Evolutionary conservation across 2,797 vertebrate species (phyloP), one percentile per base, ranked within the genome.

Genomic region (Helostoma temminkii): DNA sequence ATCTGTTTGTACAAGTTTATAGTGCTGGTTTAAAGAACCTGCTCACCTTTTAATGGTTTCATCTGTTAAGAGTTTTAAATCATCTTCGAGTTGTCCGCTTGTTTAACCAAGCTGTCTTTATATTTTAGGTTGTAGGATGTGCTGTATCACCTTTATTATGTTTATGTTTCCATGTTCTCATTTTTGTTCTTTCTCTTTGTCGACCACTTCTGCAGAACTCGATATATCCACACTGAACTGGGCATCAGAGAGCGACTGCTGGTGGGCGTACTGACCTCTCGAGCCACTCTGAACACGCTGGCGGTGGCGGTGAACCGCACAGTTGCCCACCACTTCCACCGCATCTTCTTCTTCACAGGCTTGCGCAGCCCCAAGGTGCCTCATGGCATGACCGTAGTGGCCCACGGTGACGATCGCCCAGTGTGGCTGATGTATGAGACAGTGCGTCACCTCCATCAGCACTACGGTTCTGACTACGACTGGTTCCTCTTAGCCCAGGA

Each of bases 381-480:
- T 0, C 95, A 96, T 0, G 98, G 98, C 59, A 98, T 99, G 97
- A 93, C 94, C 0, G 95, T 99, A 69, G 93, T 99, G 0, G 93
- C 96, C 5, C 97, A 96, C 0, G 98, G 97, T 0, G 98, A 99
- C 0, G 98, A 99, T 83, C 94, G 98, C 0, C 97, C 98, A 0
- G 96, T 96, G 19, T 99, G 98, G 98, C 93, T 99, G 47, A 99
- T 99, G 98, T 99, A 98, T 0, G 96, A 99, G 93, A 98, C 97
- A 0, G 83, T 99, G 72, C 96, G 94, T 19, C 95, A 99, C 64
- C 93, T 99, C 42, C 95, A 98, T 49, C 93, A 94, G 34, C 95
- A 98, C 81, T 95, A 97, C 0, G 96, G 95, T 48, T 93, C 93
- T 0, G 96, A 97, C 83, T 99, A 97, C 0, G 97, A 99, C 91